A percentile compares a stretch with the other conserved stretches of the same genome.
These are phyloP conservation scores for Pachyramphus minor DNA, from an alignment of 2,113 vertebrate species.

Conservation along the genomic window DNA sequence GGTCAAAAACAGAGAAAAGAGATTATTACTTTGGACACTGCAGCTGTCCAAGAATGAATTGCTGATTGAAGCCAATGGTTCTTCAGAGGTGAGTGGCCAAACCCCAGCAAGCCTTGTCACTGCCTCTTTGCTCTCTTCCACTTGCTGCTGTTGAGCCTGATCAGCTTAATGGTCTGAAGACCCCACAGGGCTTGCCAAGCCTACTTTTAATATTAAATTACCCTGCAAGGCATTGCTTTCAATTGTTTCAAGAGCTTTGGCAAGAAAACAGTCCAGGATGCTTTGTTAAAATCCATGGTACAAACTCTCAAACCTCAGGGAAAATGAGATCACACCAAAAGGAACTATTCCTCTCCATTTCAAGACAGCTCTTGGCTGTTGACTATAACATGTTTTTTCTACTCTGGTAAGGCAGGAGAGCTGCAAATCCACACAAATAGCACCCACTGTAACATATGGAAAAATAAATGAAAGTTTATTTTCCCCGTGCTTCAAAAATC, in stretches of 20 bases:
- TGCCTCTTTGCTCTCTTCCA: background rate
- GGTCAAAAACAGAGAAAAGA: conserved; percentile 24
- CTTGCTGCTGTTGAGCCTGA: background rate
- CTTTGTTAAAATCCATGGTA: background rate
- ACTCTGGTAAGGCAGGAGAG: background rate
- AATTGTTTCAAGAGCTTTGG: background rate
- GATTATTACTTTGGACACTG: background rate
- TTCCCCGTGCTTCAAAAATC: background rate
- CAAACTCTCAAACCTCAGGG: background rate
- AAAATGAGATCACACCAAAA: background rate
- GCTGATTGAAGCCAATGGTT: background rate
- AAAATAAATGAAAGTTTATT: background rate
- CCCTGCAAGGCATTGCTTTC: background rate
- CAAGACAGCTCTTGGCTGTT: background rate
- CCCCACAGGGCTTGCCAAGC: background rate
- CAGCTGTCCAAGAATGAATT: background rate
- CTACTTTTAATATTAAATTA: background rate
- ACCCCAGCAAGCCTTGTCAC: background rate
- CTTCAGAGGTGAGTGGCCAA: background rate
- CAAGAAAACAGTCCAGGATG: background rate
- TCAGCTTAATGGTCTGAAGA: background rate
- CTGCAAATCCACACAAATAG: background rate
- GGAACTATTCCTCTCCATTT: background rate
- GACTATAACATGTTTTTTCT: background rate
- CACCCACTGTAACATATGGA: background rate